These are phyloP conservation scores for Thalpophila matura DNA, from an alignment of 2,888 invertebrate genomes.

Conservation along the genomic window DNA sequence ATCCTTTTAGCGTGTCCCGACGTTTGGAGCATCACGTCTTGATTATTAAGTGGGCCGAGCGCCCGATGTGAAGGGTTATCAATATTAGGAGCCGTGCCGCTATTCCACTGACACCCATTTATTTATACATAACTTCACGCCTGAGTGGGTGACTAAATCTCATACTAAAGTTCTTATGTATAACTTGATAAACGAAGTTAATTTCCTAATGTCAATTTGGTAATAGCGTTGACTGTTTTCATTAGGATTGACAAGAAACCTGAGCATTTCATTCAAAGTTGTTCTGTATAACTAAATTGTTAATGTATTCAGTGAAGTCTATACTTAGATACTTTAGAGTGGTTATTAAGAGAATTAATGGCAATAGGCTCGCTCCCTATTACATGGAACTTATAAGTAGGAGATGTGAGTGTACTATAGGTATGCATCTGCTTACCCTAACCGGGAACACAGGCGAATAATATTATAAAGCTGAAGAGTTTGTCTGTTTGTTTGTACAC, in stretches of 20 bases:
- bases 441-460: too few species aligned
- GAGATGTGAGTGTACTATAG: too few species aligned
- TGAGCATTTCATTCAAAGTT: conserved; percentile 3
- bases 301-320: neutral
- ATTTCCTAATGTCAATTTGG: neutral
- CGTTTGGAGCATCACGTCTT: conserved; percentile 68
- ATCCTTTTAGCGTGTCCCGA: conserved; percentile 45
- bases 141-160: neutral
- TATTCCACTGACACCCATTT: conserved; percentile 32
- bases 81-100: conserved; percentile 54
- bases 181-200: neutral
- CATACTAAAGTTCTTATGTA: neutral
- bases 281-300: neutral
- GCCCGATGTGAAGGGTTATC: conserved; percentile 64
- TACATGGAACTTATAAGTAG: too few species aligned
- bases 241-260: neutral
- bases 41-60: conserved; percentile 60
- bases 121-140: too few species aligned
- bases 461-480: too few species aligned
- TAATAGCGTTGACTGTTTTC: neutral
- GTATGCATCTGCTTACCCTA: too few species aligned
- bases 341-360: neutral
- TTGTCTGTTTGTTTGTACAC: too few species aligned
- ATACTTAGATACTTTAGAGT: neutral
- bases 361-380: too few species aligned